A percentile compares a stretch with the other conserved stretches of the same genome.
Evolutionary conservation across 1,140 invertebrate species (phyloP).

Genomic region (Himalopsyche phryganea): DNA sequence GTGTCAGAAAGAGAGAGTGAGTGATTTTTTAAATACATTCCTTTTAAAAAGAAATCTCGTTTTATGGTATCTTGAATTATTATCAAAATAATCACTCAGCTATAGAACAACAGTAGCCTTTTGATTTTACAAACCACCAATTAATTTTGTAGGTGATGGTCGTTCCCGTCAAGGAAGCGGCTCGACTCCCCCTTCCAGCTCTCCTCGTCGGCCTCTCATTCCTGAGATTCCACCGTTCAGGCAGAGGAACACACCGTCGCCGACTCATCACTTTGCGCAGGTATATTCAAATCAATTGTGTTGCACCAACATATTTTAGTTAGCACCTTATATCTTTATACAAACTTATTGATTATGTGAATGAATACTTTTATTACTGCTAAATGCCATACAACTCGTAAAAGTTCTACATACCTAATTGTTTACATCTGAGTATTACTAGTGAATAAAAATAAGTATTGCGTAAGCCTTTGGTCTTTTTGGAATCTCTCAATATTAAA

Average conservation of each 20-base stretch:
- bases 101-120: no score
- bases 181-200: conserved; percentile 34
- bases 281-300: neutral
- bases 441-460: no score
- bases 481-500: no score
- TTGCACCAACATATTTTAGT: neutral
- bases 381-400: neutral
- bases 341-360: no score
- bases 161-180: conserved; percentile 26
- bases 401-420: conserved; percentile 18
- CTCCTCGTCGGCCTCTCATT: conserved; percentile 45
- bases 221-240: conserved; percentile 55
- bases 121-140: no score
- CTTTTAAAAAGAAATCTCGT: no score
- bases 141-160: conserved; percentile 17
- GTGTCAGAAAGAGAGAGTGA: conserved; percentile 32
- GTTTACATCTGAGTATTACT: no score
- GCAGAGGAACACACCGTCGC: conserved; percentile 42
- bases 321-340: no score
- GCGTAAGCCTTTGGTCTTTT: no score
- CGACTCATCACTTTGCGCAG: conserved; percentile 36
- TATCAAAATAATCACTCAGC: no score
- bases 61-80: no score
- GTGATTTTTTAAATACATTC: conserved; percentile 1
- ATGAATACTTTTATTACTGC: no score